phyloP scores from a whole-genome alignment of 2,113 vertebrate genomes.

The Tenrec ecaudatus region DNA sequence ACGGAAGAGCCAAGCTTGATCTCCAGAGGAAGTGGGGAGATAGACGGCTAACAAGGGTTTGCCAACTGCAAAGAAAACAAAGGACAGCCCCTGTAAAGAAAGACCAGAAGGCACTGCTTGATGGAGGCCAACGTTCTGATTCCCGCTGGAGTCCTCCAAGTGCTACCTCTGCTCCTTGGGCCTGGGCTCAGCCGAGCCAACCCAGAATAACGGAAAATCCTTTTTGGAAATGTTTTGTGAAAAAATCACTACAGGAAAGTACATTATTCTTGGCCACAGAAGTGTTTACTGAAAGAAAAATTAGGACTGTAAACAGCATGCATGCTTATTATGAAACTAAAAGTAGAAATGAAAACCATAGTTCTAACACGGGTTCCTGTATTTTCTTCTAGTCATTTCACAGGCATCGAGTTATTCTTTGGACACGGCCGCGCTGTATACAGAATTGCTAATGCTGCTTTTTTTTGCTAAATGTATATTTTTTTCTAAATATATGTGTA shows the following conservation, averaged over 20 bases:
- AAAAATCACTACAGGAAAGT: slow-evolving; percentile 15
- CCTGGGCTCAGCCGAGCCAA: not conserved
- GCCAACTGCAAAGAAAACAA: slow-evolving; percentile 38
- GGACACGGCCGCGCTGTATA: not conserved
- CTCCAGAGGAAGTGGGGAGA: slow-evolving; percentile 21
- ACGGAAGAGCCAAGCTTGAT: slow-evolving; percentile 53
- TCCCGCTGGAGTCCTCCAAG: not conserved
- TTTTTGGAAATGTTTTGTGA: slow-evolving; percentile 48
- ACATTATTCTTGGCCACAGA: not conserved
- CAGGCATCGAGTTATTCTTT: not conserved
- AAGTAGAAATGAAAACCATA: slow-evolving; percentile 33
- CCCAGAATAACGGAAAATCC: not conserved
- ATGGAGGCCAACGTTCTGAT: not conserved
- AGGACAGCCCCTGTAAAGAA: not conserved
- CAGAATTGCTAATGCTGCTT: not conserved
- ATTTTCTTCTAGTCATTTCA: not conserved
- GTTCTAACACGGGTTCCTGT: not conserved
- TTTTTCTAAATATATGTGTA: too few relatives aligned
- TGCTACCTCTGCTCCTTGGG: not conserved
- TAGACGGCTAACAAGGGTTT: not conserved
- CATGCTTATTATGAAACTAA: slow-evolving; percentile 37
- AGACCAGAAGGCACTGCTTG: not conserved
- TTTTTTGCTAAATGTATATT: not conserved
- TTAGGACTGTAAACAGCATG: slow-evolving; percentile 44
- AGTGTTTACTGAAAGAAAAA: slow-evolving; percentile 46